phyloP scores from a whole-genome alignment of 2,797 vertebrate species.

The Hyperoplus lanceolatus region DNA sequence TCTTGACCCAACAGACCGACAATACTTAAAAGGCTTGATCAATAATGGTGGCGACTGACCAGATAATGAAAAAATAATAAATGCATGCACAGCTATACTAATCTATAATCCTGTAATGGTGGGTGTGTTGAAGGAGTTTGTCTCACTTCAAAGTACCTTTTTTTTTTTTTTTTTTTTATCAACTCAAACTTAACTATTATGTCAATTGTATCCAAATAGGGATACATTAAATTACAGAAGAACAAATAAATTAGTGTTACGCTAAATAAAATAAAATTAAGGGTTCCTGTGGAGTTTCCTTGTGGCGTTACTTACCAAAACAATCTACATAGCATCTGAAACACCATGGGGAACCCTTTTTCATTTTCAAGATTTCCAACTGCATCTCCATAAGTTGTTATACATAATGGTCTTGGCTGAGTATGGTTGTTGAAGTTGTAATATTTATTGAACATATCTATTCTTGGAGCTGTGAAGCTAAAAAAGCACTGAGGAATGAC shows the following conservation, averaged over 20 bases:
- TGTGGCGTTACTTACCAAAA: background rate
- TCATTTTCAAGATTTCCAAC: background rate
- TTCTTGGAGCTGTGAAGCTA: conserved; percentile 8
- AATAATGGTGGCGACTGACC: conserved; percentile 5
- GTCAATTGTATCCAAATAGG: background rate
- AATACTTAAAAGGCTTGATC: background rate
- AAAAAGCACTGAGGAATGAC: conserved; percentile 6
- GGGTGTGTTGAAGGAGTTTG: background rate
- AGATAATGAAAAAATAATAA: background rate
- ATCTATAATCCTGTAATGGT: background rate
- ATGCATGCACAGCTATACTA: background rate
- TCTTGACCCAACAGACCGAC: conserved; percentile 53
- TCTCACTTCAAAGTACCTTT: background rate
- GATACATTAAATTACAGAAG: background rate
- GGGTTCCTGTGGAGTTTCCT: background rate
- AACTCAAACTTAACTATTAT: background rate
- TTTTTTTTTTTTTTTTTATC: background rate
- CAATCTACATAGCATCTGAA: background rate
- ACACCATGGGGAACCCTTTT: conserved; percentile 1
- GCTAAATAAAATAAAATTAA: background rate
- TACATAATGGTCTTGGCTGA: background rate
- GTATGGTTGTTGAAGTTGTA: background rate
- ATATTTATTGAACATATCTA: background rate
- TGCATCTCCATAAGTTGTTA: background rate
- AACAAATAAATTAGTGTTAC: background rate